Evolutionary conservation across 2,888 invertebrate genomes (phyloP).

Genomic region (Eristalis arbustorum): DNA sequence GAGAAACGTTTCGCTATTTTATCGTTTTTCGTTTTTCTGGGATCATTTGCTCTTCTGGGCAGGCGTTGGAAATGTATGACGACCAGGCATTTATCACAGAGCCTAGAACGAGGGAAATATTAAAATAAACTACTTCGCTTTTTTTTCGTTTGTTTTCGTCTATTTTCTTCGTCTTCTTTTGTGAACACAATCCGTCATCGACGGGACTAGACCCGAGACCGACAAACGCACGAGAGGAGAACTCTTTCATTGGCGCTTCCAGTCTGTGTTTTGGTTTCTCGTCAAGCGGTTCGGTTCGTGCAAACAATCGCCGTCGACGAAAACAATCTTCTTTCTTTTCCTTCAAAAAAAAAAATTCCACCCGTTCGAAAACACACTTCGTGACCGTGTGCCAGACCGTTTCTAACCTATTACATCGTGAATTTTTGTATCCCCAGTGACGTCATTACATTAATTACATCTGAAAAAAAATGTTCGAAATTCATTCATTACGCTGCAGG

Average conservation of each 20-base stretch:
- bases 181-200: slow-evolving; percentile 43
- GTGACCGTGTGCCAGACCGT: slow-evolving; percentile 36
- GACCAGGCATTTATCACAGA: slow-evolving; percentile 39
- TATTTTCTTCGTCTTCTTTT: background rate
- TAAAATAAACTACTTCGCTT: slow-evolving; percentile 47
- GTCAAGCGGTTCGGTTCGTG: slow-evolving; percentile 30
- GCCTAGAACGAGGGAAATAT: slow-evolving; percentile 24
- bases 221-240: background rate
- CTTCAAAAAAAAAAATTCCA: no score
- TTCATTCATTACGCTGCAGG: slow-evolving; percentile 3
- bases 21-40: background rate
- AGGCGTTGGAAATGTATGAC: slow-evolving; percentile 67
- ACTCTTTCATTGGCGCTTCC: slow-evolving; percentile 26
- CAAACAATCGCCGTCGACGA: background rate
- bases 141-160: background rate
- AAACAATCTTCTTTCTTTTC: background rate
- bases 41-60: slow-evolving; percentile 43
- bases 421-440: slow-evolving; percentile 26
- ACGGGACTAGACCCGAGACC: slow-evolving; percentile 5
- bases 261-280: slow-evolving; percentile 50
- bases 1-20: slow-evolving; percentile 5
- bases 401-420: slow-evolving; percentile 46
- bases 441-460: slow-evolving; percentile 47
- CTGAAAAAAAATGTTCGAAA: slow-evolving; percentile 16
- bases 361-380: slow-evolving; percentile 25